These are phyloP conservation scores for Dryococelus australis DNA, from an alignment of 2,888 invertebrate species.

Conservation along the genomic window DNA sequence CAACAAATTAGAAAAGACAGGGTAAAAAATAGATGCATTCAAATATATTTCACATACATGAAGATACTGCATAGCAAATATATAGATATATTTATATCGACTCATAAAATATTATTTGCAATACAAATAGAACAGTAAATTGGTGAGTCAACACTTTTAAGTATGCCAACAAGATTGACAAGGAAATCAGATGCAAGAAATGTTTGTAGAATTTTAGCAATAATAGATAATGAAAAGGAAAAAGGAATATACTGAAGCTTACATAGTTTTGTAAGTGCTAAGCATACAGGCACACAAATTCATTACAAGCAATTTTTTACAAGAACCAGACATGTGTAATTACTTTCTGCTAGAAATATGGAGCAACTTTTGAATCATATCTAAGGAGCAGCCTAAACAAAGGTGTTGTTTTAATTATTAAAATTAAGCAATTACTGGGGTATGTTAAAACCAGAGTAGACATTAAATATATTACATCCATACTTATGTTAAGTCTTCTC, in stretches of 20 bases:
- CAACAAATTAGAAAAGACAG: constrained; percentile 1
- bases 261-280: neutral
- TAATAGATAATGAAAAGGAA: neutral
- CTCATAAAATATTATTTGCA: neutral
- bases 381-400: too few relatives aligned
- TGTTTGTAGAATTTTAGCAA: neutral
- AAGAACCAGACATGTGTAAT: neutral
- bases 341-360: too few relatives aligned
- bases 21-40: constrained; percentile 10
- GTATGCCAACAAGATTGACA: neutral
- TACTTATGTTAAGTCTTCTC: too few relatives aligned
- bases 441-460: too few relatives aligned
- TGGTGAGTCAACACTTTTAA: neutral
- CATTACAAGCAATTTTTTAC: neutral
- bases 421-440: too few relatives aligned
- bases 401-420: too few relatives aligned
- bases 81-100: neutral
- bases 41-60: neutral
- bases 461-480: too few relatives aligned
- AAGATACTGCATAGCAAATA: neutral
- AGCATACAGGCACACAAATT: neutral
- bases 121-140: neutral
- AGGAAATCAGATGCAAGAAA: neutral
- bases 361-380: too few relatives aligned
- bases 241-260: neutral